These are phyloP conservation scores for Drosophila yakuba DNA, from an alignment of 1,140 invertebrate genomes.

Conservation along the genomic window DNA sequence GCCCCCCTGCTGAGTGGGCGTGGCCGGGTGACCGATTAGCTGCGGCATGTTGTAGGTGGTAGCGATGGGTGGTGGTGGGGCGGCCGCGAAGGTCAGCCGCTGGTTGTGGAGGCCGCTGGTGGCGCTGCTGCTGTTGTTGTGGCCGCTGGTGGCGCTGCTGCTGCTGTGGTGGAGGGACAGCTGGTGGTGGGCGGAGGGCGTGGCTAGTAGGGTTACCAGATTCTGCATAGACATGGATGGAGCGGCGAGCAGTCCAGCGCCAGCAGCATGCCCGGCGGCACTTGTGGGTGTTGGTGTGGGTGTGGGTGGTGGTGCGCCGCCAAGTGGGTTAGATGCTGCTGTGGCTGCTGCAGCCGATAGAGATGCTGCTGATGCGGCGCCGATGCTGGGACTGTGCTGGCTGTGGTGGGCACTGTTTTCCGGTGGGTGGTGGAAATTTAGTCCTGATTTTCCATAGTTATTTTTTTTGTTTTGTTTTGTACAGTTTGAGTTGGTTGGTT, in stretches of 20 bases:
- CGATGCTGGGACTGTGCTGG: conserved; percentile 65
- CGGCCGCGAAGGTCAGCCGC: conserved; percentile 25
- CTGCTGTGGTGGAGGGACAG: conserved; percentile 41
- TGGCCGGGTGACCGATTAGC: conserved; percentile 62
- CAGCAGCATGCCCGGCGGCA: conserved; percentile 76
- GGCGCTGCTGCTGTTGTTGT: conserved; percentile 27
- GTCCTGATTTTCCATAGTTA: conserved; percentile 80
- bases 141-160: conserved; percentile 16
- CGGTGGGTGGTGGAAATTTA: conserved; percentile 85
- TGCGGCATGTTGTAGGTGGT: conserved; percentile 59
- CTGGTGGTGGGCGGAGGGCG: conserved; percentile 86
- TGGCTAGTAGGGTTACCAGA: conserved; percentile 89
- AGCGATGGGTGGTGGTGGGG: conserved; percentile 20
- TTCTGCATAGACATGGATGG: conserved; percentile 95
- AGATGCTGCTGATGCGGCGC: conserved; percentile 63
- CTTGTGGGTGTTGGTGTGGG: conserved; percentile 41
- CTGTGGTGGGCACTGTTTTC: conserved; percentile 84
- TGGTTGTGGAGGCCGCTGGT: conserved; percentile 37
- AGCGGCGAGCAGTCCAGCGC: conserved; percentile 86
- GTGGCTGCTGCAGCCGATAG: conserved; percentile 70
- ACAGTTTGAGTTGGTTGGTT: conserved; percentile 78
- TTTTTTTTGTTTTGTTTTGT: conserved; percentile 74
- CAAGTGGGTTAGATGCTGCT: conserved; percentile 66
- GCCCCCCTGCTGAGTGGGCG: conserved; percentile 49
- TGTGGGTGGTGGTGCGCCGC: conserved; percentile 54